These are phyloP conservation scores for Eupithecia inturbata DNA, from an alignment of 2,888 invertebrate species.

Conservation along the genomic window DNA sequence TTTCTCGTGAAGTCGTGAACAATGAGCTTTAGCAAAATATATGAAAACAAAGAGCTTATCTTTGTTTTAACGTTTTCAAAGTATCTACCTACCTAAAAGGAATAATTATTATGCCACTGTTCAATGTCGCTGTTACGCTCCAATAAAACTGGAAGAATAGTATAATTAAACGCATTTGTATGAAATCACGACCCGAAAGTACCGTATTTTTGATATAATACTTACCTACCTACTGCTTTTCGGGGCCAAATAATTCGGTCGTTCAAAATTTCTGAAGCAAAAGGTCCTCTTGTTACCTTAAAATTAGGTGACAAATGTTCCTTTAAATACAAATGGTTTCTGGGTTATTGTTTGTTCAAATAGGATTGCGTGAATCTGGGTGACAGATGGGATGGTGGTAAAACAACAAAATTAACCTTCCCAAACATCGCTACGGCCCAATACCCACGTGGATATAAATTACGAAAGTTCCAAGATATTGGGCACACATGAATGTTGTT, in stretches of 20 bases:
- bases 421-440: background rate
- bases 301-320: constrained; percentile 16
- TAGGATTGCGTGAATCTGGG: background rate
- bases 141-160: constrained; percentile 15
- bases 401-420: constrained; percentile 3
- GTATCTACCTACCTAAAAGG: constrained; percentile 3
- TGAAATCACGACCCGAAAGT: constrained; percentile 21
- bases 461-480: background rate
- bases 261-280: constrained; percentile 21
- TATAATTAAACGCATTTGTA: constrained; percentile 24
- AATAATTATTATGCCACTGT: constrained; percentile 14
- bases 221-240: constrained; percentile 13
- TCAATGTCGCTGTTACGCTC: constrained; percentile 7
- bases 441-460: background rate
- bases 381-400: background rate
- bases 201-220: constrained; percentile 13
- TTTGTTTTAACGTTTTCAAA: background rate
- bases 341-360: constrained; percentile 9
- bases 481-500: background rate
- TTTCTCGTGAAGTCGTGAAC: background rate
- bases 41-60: constrained; percentile 11
- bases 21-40: background rate
- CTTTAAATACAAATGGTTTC: background rate
- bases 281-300: constrained; percentile 19
- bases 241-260: constrained; percentile 22